A percentile compares a stretch with the other conserved stretches of the same genome.
Conservation (phyloP, 2,113 vertebrate genomes). For the Deroptyus accipitrinus region DNA sequence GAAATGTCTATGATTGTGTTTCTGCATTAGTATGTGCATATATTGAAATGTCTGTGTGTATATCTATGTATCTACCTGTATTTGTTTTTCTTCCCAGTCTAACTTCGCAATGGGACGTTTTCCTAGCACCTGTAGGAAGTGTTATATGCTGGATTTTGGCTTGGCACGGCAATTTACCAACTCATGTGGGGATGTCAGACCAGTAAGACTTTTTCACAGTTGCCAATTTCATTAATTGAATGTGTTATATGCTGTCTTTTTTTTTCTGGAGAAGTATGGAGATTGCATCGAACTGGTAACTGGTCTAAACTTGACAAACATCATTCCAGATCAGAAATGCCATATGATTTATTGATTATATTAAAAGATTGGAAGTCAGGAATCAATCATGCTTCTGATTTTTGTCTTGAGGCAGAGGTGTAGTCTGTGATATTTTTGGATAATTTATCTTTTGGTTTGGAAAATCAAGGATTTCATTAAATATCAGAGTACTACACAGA, state of each 20-base stretch:
- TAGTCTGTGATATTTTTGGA: not conserved
- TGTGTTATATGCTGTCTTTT: not conserved
- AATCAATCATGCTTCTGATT: not conserved
- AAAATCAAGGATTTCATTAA: not conserved
- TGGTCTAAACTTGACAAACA: not conserved
- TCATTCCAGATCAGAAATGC: not conserved
- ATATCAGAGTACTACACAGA: not conserved
- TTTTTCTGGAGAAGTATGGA: not conserved
- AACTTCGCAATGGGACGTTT: slow-evolving; percentile 99
- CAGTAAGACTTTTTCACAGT: slow-evolving; percentile 80
- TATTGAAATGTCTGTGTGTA: not conserved
- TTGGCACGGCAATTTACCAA: slow-evolving; percentile 98
- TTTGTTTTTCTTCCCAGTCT: slow-evolving; percentile 80
- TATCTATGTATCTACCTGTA: not conserved
- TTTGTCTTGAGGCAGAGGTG: not conserved
- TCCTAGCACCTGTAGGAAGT: slow-evolving; percentile 95
- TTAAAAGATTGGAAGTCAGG: not conserved
- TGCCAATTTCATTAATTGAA: not conserved
- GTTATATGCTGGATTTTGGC: slow-evolving; percentile 99
- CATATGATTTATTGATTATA: not conserved
- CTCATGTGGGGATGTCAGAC: slow-evolving; percentile 96
- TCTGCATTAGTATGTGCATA: not conserved
- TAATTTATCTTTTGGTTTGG: not conserved
- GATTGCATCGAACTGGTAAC: not conserved
- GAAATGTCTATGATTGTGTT: not conserved